Evolutionary conservation across 1,140 invertebrate species (phyloP), one percentile per base, ranked within the genome.

Genomic region (Antheraea mylitta): DNA sequence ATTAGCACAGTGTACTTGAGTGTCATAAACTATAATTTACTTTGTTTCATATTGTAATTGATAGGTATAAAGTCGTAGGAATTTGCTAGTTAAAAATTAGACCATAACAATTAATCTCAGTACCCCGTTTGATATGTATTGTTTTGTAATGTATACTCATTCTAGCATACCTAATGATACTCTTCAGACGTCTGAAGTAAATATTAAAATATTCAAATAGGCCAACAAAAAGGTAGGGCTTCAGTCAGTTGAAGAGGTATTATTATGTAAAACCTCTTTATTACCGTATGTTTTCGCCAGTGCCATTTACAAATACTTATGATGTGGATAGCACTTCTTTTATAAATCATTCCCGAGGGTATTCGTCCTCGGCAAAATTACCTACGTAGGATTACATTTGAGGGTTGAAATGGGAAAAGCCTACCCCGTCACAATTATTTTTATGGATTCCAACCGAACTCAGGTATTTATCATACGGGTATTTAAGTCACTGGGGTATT

Each of bases 351-450:
- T 16, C 10, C 45, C 11, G 6, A 53, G 5, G 45, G 45, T 53
- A 10, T 53, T 53, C 45, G 16, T 53, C 13, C 11, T 53, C 45
- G 10, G 13, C 45, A 53, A 53, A 53, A 53, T n/a, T 53, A 53
- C 45, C 11, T 53, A 53, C 45, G 45, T 53, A 53, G 45, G 45
- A 53, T 53, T 53, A 53, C 45, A 53, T 53, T 53, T 53, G 16
- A 16, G 45, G 9, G 45, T 53, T n/a, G 13, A 53, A 53, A 53
- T 53, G 45, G 13, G 45, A 16, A 5, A 53, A 16, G 45, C 45
- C 1, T 5, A 53, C 7, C 38, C 38, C 38, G 38, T 42, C 45
- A 53, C 45, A 53, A 53, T 53, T 53, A 53, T 53, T 53, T 53
- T 53, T 53, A 53, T 53, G 45, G 45, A 11, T 53, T 53, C 0